phyloP scores from a whole-genome alignment of 2,113 vertebrate genomes.

The Megaleporinus macrocephalus region DNA sequence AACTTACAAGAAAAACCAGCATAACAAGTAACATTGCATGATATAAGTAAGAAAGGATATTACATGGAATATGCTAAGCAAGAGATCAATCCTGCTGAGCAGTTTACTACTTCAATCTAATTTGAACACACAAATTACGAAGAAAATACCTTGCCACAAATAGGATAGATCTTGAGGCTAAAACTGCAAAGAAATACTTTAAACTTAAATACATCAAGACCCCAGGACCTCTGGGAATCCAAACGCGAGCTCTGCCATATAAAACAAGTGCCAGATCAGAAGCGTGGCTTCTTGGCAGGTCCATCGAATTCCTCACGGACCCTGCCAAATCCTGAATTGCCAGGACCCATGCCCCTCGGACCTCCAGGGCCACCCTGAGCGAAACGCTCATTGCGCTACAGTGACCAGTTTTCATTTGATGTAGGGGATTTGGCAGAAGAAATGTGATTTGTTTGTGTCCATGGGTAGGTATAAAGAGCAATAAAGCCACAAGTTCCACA shows the following conservation, averaged over 20 bases:
- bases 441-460: conserved; percentile 49
- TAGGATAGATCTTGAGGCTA: conserved; percentile 81
- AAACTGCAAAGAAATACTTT: conserved; percentile 92
- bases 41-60: conserved; percentile 72
- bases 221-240: conserved; percentile 83
- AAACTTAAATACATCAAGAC: conserved; percentile 90
- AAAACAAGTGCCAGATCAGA: conserved; percentile 81
- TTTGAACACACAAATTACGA: conserved; percentile 72
- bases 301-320: conserved; percentile 99
- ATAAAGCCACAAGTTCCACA: conserved; percentile 47
- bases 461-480: conserved; percentile 29
- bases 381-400: conserved; percentile 98
- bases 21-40: conserved; percentile 77
- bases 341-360: conserved; percentile 91
- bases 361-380: conserved; percentile 87
- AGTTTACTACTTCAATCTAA: conserved; percentile 64
- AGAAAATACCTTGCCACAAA: conserved; percentile 72
- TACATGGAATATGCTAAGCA: conserved; percentile 68
- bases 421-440: conserved; percentile 54
- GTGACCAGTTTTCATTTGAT: conserved; percentile 75
- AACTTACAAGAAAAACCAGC: conserved; percentile 74
- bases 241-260: conserved; percentile 75
- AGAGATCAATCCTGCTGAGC: conserved; percentile 57
- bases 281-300: conserved; percentile 96
- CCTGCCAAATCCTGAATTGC: conserved; percentile 92